Evolutionary conservation across 53 echinoderm and acorn worm genomes (phyloP).

Genomic region (Pentamera pediparva): DNA sequence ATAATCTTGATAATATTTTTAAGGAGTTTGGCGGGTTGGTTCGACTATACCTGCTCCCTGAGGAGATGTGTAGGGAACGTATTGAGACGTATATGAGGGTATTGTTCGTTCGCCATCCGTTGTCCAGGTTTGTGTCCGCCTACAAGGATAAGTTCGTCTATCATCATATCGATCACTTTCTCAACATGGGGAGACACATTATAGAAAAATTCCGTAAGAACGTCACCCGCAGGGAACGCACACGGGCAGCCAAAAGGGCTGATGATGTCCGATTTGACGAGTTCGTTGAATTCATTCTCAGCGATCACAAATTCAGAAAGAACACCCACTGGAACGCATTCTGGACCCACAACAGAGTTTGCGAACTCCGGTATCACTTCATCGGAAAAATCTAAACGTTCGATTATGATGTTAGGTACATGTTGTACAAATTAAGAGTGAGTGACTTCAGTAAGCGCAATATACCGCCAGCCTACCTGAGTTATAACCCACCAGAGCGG

Average conservation of each 20-base stretch:
- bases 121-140: conserved; percentile 17
- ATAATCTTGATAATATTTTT: conserved; percentile 14
- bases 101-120: conserved; percentile 16
- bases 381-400: conserved; percentile 24
- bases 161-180: conserved; percentile 21
- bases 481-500: background rate
- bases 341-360: conserved; percentile 20
- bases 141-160: conserved; percentile 20
- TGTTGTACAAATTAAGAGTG: conserved; percentile 19
- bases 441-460: background rate
- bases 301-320: background rate
- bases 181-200: conserved; percentile 4
- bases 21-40: conserved; percentile 8
- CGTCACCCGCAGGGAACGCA: background rate
- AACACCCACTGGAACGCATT: conserved; percentile 19
- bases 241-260: background rate
- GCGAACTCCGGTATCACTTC: conserved; percentile 17
- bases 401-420: background rate
- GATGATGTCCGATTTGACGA: conserved; percentile 14
- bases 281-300: background rate
- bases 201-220: conserved; percentile 1
- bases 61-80: background rate
- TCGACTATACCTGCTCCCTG: background rate
- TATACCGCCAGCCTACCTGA: background rate
- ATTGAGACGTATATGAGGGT: background rate